These are phyloP conservation scores for Eriosoma lanigerum DNA, from an alignment of 1,140 invertebrate species.

Conservation along the genomic window DNA sequence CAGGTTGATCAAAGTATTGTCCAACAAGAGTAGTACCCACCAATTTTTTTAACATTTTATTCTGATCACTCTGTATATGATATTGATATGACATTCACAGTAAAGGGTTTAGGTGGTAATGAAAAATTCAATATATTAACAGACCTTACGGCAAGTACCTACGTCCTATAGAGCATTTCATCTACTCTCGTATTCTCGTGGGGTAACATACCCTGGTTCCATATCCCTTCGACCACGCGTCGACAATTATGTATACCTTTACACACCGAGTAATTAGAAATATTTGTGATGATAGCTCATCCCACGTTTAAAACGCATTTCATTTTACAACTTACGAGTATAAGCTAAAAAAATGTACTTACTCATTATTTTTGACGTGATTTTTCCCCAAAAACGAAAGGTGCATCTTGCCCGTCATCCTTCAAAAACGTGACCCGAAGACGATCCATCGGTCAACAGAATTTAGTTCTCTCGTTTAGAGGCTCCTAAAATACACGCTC, in stretches of 20 bases:
- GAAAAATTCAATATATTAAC: conserved; percentile 22
- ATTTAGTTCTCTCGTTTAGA: neutral
- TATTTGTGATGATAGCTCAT: no score
- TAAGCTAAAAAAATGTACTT: no score
- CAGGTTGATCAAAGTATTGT: no score
- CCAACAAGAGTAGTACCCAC: no score
- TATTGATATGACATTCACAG: neutral
- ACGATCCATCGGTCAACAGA: neutral
- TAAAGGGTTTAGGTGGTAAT: neutral
- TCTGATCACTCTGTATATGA: no score
- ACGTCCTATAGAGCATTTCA: no score
- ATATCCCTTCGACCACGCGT: neutral
- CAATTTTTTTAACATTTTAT: no score
- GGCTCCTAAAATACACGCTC: neutral
- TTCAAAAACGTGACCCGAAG: neutral
- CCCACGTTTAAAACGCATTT: neutral
- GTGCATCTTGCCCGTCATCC: neutral
- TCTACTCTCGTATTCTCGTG: neutral
- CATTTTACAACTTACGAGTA: no score
- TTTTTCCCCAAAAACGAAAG: no score
- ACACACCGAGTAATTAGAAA: no score
- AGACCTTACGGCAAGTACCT: neutral
- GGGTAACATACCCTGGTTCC: neutral
- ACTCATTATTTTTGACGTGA: neutral
- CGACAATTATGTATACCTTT: no score